Percentiles rank a stretch among this genome's conserved stretches.
Conservation (phyloP, 2,888 invertebrate species). For the Malacosoma neustria region DNA sequence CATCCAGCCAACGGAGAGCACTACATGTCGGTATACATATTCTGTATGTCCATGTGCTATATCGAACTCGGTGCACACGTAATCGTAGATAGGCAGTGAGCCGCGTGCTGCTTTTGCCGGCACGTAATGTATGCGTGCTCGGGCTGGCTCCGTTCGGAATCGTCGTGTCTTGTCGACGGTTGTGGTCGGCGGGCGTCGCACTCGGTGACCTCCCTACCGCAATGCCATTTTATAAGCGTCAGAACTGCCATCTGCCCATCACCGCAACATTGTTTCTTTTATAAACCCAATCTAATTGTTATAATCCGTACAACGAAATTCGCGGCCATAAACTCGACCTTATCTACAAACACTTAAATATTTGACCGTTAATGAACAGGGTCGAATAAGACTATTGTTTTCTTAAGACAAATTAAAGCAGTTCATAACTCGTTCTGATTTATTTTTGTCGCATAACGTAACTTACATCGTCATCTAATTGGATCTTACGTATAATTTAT, state of each 20-base stretch:
- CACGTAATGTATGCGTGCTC: constrained; percentile 63
- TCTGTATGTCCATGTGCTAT: too few relatives aligned
- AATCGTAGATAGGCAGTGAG: constrained; percentile 39
- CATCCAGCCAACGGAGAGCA: constrained; percentile 49
- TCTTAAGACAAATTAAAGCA: too few relatives aligned
- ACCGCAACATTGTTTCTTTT: constrained; percentile 28
- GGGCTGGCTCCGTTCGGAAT: constrained; percentile 36
- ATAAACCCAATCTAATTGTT: too few relatives aligned
- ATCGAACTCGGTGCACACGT: constrained; percentile 37
- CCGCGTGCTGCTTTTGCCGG: constrained; percentile 44
- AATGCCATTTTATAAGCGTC: too few relatives aligned
- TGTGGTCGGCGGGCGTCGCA: constrained; percentile 34
- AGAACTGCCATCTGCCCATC: constrained; percentile 41
- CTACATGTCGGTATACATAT: too few relatives aligned
- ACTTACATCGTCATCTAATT: constrained; percentile 39
- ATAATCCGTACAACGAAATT: too few relatives aligned
- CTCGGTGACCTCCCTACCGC: constrained; percentile 60
- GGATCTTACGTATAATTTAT: constrained; percentile 23
- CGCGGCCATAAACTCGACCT: too few relatives aligned
- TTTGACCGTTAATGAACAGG: too few relatives aligned
- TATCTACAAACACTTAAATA: too few relatives aligned
- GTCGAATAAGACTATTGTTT: too few relatives aligned
- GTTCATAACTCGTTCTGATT: too few relatives aligned
- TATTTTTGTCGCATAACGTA: too few relatives aligned
- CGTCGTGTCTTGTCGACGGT: constrained; percentile 36